Evolutionary conservation across 53 echinoderm and acorn worm genomes (phyloP).

Genomic region (Antedon mediterranea): DNA sequence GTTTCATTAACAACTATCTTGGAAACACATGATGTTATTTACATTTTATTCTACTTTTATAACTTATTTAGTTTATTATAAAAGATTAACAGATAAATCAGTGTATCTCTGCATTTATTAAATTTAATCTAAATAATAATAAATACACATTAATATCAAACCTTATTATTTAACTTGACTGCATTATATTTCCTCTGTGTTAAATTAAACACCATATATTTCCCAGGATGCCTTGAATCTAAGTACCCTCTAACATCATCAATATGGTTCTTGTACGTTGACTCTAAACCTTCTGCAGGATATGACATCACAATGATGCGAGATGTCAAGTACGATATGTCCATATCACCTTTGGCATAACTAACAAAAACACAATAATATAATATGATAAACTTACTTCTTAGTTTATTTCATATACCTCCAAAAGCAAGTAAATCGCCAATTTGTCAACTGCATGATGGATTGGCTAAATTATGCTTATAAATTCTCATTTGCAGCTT

Average conservation of each 20-base stretch:
- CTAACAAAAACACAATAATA: slow-evolving; percentile 11
- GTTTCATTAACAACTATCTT: too few species aligned
- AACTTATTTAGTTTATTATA: too few species aligned
- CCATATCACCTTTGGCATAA: slow-evolving; percentile 76
- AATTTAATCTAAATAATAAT: too few species aligned
- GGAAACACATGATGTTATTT: too few species aligned
- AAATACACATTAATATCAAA: too few species aligned
- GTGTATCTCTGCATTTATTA: too few species aligned
- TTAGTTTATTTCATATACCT: neutral
- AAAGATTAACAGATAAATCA: too few species aligned
- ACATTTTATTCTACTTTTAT: too few species aligned
- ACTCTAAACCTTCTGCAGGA: slow-evolving; percentile 83
- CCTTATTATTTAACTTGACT: slow-evolving; percentile 82
- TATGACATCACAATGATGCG: slow-evolving; percentile 85
- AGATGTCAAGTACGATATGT: slow-evolving; percentile 63
- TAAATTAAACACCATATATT: slow-evolving; percentile 81
- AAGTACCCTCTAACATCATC: slow-evolving; percentile 79
- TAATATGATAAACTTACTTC: neutral
- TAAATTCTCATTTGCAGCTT: too few species aligned
- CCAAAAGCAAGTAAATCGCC: too few species aligned
- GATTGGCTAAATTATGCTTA: too few species aligned
- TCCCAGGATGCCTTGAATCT: slow-evolving; percentile 52
- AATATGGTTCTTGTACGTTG: slow-evolving; percentile 87
- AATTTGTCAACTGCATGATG: too few species aligned
- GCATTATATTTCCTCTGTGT: slow-evolving; percentile 64